Evolutionary conservation across 2,888 invertebrate genomes (phyloP).

Genomic region (Lymantria monacha): DNA sequence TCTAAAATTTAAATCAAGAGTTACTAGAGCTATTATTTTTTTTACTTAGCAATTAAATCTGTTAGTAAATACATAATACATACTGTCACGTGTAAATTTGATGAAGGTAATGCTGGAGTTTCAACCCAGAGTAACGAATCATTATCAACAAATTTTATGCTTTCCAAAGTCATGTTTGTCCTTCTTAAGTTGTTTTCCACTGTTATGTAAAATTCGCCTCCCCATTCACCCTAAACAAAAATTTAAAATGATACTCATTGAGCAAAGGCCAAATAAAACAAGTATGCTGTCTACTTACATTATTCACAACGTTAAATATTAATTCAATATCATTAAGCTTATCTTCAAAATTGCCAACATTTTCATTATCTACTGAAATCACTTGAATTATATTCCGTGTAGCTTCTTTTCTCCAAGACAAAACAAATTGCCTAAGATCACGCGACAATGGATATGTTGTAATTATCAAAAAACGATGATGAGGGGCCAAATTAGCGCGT

Average conservation of each 20-base stretch:
- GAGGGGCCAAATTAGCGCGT: constrained; percentile 14
- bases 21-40: neutral
- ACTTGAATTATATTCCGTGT: constrained; percentile 26
- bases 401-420: constrained; percentile 30
- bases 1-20: constrained; percentile 34
- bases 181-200: constrained; percentile 12
- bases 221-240: constrained; percentile 29
- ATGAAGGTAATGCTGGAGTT: too few species aligned
- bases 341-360: constrained; percentile 11
- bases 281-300: constrained; percentile 21
- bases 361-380: constrained; percentile 20
- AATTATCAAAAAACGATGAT: constrained; percentile 29
- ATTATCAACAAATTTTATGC: constrained; percentile 16
- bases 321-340: constrained; percentile 21
- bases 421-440: constrained; percentile 33
- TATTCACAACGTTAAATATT: constrained; percentile 25
- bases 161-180: constrained; percentile 26
- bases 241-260: too few species aligned
- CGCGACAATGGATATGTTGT: constrained; percentile 29
- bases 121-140: too few species aligned
- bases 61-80: neutral
- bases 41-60: neutral
- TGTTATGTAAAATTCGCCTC: constrained; percentile 34
- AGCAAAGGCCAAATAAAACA: too few species aligned
- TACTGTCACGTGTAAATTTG: constrained; percentile 22